Evolutionary conservation across 2,888 invertebrate genomes (phyloP), one percentile per base, ranked within the genome.

Genomic region (Epinotia ramella): DNA sequence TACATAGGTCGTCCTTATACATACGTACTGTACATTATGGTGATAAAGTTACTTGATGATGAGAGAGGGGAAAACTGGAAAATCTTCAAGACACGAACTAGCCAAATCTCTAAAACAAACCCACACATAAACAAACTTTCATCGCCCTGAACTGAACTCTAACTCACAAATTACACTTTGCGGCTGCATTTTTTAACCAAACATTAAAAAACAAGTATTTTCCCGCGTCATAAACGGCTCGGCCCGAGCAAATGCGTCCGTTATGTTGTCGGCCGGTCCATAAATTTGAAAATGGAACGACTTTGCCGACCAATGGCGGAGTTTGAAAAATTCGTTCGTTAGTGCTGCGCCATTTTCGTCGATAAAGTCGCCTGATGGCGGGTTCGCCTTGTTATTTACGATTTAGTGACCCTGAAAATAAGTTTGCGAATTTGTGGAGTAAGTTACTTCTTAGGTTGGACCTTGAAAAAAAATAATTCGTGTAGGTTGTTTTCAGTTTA

Each of bases 251-350:
- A 83, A 84, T 81, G 77, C 68, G 78, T 78, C 78, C 80, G 84
- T 81, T 79, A 81, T 82, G 82, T 81, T 82, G 82, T 81, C 83
- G 83, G 81, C 80, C 79, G 79, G 78, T 77, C 84, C 87, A 85
- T 88, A 88, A 88, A 88, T 89, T 87, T 84, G 82, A 84, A 86
- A 88, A 87, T 84, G 83, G 86, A 82, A 81, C 80, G 79, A 80
- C 79, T 79, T 78, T 74, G 78, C 62, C 73, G 80, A 81, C 85
- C 87, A 83, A 84, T 84, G 80, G 80, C 78, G 77, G 75, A 66
- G 78, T 83, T 82, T 79, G 75, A 78, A 78, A 79, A 80, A 77
- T 75, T 64, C 75, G 73, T 79, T 79, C 80, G 78, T 80, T 79
- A 78, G 77, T 69, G 7, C 68, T 73, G 5, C 71, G 77, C 72